Base-by-base conservation (phyloP, 2,888 invertebrate genomes). In the Sminthurides aquaticus region DNA sequence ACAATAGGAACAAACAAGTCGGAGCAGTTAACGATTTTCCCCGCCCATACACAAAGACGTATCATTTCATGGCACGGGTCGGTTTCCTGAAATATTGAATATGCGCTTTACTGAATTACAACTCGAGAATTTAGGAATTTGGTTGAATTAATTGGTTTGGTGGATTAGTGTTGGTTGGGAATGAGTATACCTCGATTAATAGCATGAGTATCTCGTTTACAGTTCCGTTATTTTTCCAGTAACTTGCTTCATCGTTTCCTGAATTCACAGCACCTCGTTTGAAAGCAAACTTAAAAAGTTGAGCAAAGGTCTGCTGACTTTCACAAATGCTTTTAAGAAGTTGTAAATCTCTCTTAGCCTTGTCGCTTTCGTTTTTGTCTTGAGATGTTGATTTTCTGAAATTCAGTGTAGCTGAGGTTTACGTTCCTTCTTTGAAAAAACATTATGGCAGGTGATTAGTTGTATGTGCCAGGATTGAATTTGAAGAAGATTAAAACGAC, bases 1-100 rank as follows among this genome's bases (percentile, higher is more conserved):
- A 90, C 80, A 60, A 87, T 85, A 0, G 88, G 86, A 77, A 87
- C 87, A 77, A 91, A 90, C 62, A 88, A 79, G 60, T 85, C 82
- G 8, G 84, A 81, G 75, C 91, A 91, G 60, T 82, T 81, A 74
- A 83, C 81, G 0, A 73, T 74, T 15, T 80, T 81, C 0, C 84
- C 84, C 1, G 52, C 5, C 64, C 64, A 64, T 8, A 54, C 22
- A 20, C 64, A 64, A 1, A 58, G 52, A 27, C 58, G 57, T 3
- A 64, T 22, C n/a, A 52, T 26, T 26, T 64, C 58, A 8, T 52
- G 29, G 43, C 64, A 64, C 3, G 58, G 64, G 29, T 49, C 26
- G 1, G 63, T 57, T 5, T 25, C 24, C 59, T 59, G 24, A 43
- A 48, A 59, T 25, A 18, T 28, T n/a, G n/a, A n/a, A 57, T 2